Evolutionary conservation across 2,888 invertebrate species (phyloP), one percentile per base, ranked within the genome.

Genomic region (Sarcophaga caerulescens): DNA sequence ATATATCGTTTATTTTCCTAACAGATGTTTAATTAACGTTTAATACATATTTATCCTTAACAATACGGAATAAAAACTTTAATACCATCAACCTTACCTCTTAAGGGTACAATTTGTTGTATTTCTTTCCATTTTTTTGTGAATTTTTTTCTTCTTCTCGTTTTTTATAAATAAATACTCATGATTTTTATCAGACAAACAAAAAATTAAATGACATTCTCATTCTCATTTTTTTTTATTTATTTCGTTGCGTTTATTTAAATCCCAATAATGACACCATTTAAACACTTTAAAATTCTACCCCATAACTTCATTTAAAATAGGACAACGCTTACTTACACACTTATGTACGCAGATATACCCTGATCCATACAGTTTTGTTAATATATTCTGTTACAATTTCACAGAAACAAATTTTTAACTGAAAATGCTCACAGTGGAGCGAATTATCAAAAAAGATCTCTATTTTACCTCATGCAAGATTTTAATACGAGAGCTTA

Each of bases 1-100:
- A 3, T 35, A 3, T 12, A 17, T 52, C 52, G 52, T 52, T 17
- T 52, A 52, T 35, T 74, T 81, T 77, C 11, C 23, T 63, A 74
- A 76, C 85, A 85, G 81, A 85, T 81, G 68, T 74, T 81, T 78
- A 75, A 70, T 81, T 78, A 78, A 70, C 45, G 63, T 78, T 78
- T 35, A 35, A 35, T 35, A 4, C 69, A 69, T 74, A 84, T 71
- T 71, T 74, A 76, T 74, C 17, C 63, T 62, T 77, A 66, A 60
- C 52, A 52, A 52, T 14, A 17, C 52, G 17, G 1, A 52, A 47
- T 0, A 47, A 47, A 47, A 65, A 71, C 25, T 60, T 52, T n/a
- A 66, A 12, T 57, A 12, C 23, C n/a, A 45, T 71, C 75, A 65
- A 79, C 23, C n/a, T 21, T 63, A 8, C 52, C 14, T 45, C 75